Evolutionary conservation across 1,140 invertebrate species (phyloP).

Genomic region (Lepidurus couesii): DNA sequence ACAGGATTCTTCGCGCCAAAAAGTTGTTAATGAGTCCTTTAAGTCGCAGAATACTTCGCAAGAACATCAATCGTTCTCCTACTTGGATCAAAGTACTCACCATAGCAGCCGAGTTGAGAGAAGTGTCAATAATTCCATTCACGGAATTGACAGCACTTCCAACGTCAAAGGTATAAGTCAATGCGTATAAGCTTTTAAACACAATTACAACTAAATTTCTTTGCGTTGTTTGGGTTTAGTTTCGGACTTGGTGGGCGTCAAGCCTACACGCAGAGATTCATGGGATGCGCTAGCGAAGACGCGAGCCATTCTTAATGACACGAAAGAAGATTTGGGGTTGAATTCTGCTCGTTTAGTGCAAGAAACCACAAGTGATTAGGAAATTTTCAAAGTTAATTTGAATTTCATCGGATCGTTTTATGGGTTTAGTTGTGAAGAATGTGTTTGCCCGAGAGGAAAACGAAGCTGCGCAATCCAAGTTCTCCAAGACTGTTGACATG

Average conservation of each 20-base stretch:
- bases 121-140: background rate
- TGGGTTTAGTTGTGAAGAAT: conserved; percentile 2
- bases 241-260: conserved; percentile 56
- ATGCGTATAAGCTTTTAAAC: background rate
- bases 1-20: background rate
- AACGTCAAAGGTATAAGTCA: conserved; percentile 51
- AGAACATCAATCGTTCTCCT: conserved; percentile 12
- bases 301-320: conserved; percentile 54
- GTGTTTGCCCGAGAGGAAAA: conserved; percentile 29
- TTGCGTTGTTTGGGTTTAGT: conserved; percentile 44
- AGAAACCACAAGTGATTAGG: conserved; percentile 12
- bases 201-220: conserved; percentile 28
- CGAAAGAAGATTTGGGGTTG: conserved; percentile 2
- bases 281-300: conserved; percentile 77
- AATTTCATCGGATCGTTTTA: background rate
- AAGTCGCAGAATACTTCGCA: background rate
- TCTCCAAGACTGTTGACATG: conserved; percentile 41
- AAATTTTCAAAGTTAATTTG: background rate
- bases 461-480: conserved; percentile 34
- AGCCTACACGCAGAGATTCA: conserved; percentile 59
- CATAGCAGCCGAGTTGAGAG: background rate
- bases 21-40: background rate
- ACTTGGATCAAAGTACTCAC: conserved; percentile 23
- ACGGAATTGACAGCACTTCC: conserved; percentile 58
- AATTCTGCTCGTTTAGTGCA: background rate